A percentile compares a stretch with the other conserved stretches of the same genome.
phyloP scores from a whole-genome alignment of 2,113 vertebrate genomes.

The Cyprinus carpio region DNA sequence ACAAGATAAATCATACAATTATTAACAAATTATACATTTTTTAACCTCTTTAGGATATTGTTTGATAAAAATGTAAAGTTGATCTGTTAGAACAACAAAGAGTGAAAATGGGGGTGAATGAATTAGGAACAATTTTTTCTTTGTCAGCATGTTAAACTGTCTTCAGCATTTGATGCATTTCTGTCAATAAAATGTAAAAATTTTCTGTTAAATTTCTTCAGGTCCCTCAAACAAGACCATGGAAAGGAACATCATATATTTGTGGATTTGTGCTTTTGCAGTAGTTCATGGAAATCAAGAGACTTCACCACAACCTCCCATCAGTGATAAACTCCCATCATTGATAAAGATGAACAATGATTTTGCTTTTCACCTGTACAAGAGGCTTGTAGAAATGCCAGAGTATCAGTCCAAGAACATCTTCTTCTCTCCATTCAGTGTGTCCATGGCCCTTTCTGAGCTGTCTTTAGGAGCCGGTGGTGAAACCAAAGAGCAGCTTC shows the following conservation, averaged over 20 bases:
- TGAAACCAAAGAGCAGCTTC: conserved; percentile 72
- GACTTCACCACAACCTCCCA: neutral
- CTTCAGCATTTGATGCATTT: too few relatives aligned
- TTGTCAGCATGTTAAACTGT: too few relatives aligned
- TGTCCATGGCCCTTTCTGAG: conserved; percentile 74
- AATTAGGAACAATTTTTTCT: too few relatives aligned
- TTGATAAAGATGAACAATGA: conserved; percentile 67
- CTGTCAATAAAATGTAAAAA: too few relatives aligned
- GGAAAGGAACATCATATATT: neutral
- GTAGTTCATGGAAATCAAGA: conserved; percentile 25
- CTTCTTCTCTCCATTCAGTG: conserved; percentile 80
- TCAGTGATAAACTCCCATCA: conserved; percentile 10
- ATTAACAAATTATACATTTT: neutral
- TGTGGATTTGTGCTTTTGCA: conserved; percentile 28
- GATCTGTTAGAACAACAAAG: too few relatives aligned
- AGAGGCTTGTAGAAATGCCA: conserved; percentile 60
- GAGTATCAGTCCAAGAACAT: conserved; percentile 69
- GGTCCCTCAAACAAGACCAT: neutral
- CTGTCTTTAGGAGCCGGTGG: conserved; percentile 72
- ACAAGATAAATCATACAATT: neutral
- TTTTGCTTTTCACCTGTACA: conserved; percentile 76
- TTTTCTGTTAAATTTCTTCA: neutral
- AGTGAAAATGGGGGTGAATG: too few relatives aligned
- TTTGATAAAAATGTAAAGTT: too few relatives aligned
- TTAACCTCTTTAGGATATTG: neutral